phyloP scores from a whole-genome alignment of 2,113 vertebrate genomes.

The Phrynosoma blainvillii region DNA sequence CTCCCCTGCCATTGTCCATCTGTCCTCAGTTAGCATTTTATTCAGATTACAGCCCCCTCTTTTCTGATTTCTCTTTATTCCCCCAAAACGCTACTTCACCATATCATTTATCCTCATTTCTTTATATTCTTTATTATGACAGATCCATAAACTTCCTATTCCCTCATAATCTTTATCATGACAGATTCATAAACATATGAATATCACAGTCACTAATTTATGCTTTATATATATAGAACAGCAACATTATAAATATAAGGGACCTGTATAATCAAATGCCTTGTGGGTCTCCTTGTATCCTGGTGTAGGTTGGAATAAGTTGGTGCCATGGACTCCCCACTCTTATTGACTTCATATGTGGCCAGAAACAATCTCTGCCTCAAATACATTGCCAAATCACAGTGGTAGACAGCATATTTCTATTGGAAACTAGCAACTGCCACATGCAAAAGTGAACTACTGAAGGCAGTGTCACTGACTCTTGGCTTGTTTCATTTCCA shows the following conservation, averaged over 20 bases:
- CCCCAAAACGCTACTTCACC: neutral
- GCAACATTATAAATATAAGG: neutral
- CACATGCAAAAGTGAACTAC: neutral
- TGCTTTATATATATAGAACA: neutral
- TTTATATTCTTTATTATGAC: no score
- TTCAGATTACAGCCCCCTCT: no score
- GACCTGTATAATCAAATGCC: neutral
- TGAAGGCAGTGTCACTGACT: neutral
- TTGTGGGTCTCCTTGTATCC: neutral
- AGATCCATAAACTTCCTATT: no score
- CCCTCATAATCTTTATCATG: no score
- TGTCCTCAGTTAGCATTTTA: no score
- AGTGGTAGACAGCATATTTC: rapidly evolving
- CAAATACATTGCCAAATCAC: slow-evolving; percentile 8
- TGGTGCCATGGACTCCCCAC: neutral
- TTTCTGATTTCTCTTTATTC: no score
- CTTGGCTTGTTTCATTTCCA: slow-evolving; percentile 16
- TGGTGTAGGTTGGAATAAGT: neutral
- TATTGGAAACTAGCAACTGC: neutral
- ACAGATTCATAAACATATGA: no score
- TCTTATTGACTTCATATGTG: neutral
- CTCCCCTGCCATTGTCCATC: no score
- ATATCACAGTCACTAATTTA: neutral
- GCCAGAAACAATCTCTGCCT: neutral
- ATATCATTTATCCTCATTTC: no score